phyloP scores from a whole-genome alignment of 2,113 vertebrate species.

The Pao palembangensis region DNA sequence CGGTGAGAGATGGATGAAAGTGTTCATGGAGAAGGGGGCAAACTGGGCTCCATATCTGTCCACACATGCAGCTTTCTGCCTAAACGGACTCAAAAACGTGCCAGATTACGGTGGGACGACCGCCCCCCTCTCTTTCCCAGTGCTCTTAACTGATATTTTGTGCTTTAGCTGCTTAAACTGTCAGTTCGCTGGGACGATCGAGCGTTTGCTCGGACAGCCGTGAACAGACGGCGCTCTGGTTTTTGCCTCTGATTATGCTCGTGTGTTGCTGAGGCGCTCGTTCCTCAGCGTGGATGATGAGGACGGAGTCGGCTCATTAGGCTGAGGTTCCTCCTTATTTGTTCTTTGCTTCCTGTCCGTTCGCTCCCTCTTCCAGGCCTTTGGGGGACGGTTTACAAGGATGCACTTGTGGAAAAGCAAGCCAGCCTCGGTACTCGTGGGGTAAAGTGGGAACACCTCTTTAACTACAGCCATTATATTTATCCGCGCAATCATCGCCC shows the following conservation, averaged over 20 bases:
- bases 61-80: too few relatives aligned
- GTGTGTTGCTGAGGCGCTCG: constrained; percentile 10
- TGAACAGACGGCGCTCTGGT: too few relatives aligned
- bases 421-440: not conserved
- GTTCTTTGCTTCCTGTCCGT: constrained; percentile 1
- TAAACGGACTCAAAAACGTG: too few relatives aligned
- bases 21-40: constrained; percentile 41
- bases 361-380: not conserved
- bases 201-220: too few relatives aligned
- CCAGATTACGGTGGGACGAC: too few relatives aligned
- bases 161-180: too few relatives aligned
- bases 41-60: constrained; percentile 6
- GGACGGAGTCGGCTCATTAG: too few relatives aligned
- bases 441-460: constrained; percentile 28
- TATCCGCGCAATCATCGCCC: constrained; percentile 27
- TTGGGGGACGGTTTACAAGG: not conserved
- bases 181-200: too few relatives aligned
- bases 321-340: constrained; percentile 1
- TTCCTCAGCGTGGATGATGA: constrained; percentile 3
- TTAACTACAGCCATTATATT: constrained; percentile 30
- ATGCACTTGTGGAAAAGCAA: not conserved
- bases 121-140: too few relatives aligned
- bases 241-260: not conserved
- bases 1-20: constrained; percentile 22
- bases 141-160: too few relatives aligned